Evolutionary conservation across 1,140 invertebrate species (phyloP).

Genomic region (Drosophila varians): DNA sequence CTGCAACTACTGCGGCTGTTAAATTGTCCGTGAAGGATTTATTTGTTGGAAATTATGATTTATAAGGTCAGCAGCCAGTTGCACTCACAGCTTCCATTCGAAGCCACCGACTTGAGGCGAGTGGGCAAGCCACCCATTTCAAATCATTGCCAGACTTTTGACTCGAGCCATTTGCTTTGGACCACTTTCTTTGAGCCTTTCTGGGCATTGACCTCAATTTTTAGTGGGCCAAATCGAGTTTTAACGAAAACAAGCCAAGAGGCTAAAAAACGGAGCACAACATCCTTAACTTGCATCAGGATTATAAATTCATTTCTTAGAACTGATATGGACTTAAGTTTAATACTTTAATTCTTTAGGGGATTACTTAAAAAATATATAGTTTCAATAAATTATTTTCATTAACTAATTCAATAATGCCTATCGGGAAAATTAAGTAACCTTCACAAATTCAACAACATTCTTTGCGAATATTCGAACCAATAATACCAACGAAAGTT

Average conservation of each 20-base stretch:
- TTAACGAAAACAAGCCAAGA: slow-evolving; percentile 23
- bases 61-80: slow-evolving; percentile 68
- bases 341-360: no score
- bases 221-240: slow-evolving; percentile 13
- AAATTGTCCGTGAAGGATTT: slow-evolving; percentile 80
- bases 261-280: slow-evolving; percentile 45
- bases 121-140: slow-evolving; percentile 2
- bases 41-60: slow-evolving; percentile 80
- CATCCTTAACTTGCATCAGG: no score
- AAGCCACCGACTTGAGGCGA: slow-evolving; percentile 6
- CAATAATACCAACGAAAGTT: not conserved
- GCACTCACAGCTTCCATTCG: slow-evolving; percentile 26
- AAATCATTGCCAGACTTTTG: slow-evolving; percentile 33
- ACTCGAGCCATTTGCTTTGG: slow-evolving; percentile 10
- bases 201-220: slow-evolving; percentile 61
- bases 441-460: not conserved
- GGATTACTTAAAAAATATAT: no score
- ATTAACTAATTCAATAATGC: no score
- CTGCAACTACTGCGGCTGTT: slow-evolving; percentile 46
- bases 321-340: no score
- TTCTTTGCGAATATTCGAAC: not conserved
- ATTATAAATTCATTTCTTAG: no score
- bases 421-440: not conserved
- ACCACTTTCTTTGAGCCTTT: slow-evolving; percentile 58
- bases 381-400: not conserved